A percentile compares a stretch with the other conserved stretches of the same genome.
phyloP scores from a whole-genome alignment of 2,113 vertebrate species.

The Ibidorhyncha struthersii region DNA sequence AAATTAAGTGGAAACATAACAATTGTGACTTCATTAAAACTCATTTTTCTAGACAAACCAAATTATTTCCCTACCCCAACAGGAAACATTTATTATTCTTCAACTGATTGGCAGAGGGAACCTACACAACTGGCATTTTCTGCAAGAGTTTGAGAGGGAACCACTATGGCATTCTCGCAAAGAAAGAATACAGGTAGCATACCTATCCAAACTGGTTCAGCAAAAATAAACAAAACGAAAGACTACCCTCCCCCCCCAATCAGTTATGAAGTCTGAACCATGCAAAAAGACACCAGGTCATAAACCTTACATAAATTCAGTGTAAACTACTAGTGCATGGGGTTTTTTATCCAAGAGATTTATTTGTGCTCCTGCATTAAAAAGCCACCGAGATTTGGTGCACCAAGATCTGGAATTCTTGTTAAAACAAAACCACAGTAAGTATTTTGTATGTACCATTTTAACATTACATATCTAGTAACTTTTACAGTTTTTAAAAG shows the following conservation, averaged over 20 bases:
- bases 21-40: background rate
- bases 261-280: background rate
- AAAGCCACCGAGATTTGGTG: background rate
- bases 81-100: background rate
- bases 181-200: too few species aligned
- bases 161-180: background rate
- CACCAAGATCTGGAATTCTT: background rate
- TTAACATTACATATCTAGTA: background rate
- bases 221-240: background rate
- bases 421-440: background rate
- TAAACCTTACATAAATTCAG: background rate
- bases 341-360: background rate
- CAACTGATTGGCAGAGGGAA: background rate
- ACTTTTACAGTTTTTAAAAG: background rate
- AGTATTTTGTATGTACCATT: background rate
- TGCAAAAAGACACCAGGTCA: background rate
- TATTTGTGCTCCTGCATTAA: background rate
- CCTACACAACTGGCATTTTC: background rate
- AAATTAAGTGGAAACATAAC: background rate
- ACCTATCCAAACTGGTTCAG: too few species aligned
- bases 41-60: background rate
- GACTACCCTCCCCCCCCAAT: background rate
- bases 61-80: background rate
- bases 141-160: background rate
- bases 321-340: background rate